phyloP scores from a whole-genome alignment of 2,797 vertebrate genomes.

The Poliocrania exsul region DNA sequence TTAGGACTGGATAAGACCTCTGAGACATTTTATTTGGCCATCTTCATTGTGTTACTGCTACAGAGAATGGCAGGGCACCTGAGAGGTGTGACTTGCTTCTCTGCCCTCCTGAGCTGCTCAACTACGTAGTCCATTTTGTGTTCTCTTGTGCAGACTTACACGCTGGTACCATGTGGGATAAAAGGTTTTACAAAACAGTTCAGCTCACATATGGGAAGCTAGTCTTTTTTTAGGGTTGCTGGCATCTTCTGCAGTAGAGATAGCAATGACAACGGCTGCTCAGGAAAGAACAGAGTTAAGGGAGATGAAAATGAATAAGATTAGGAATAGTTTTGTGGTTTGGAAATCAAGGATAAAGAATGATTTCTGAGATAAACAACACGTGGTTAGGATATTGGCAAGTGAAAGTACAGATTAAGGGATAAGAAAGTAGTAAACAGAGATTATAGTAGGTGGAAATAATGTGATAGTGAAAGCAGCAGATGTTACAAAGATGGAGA shows the following conservation, averaged over 20 bases:
- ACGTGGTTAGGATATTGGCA: neutral
- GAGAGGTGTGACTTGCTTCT: neutral
- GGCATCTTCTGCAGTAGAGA: neutral
- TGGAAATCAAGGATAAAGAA: neutral
- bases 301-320: neutral
- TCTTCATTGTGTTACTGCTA: neutral
- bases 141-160: neutral
- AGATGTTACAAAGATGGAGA: neutral
- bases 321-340: neutral
- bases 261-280: neutral
- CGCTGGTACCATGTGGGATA: neutral
- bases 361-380: neutral
- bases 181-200: neutral
- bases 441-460: neutral
- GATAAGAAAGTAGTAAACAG: neutral
- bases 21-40: neutral
- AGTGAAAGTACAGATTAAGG: constrained; percentile 15
- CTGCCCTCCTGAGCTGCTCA: neutral
- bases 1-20: neutral
- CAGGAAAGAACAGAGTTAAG: neutral
- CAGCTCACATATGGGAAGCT: neutral
- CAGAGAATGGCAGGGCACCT: neutral
- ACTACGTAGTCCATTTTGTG: neutral
- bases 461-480: neutral
- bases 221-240: neutral